Base-by-base conservation (phyloP, 2,113 vertebrate species). In the Empidonax alnorum region DNA sequence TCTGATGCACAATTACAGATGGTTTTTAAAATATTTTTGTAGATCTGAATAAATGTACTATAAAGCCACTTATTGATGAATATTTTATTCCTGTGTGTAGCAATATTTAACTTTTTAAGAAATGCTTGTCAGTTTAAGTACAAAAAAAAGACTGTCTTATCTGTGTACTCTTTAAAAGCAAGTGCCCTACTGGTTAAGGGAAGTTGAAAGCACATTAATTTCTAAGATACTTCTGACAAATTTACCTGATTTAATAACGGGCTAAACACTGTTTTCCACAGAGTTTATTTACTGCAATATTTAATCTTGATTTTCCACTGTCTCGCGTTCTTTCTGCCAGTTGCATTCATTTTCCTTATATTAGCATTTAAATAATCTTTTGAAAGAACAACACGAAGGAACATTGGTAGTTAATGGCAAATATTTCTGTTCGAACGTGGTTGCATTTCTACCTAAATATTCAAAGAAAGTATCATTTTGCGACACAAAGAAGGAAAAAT, bases 321-420 rank as follows among this genome's bases (percentile, higher is more conserved):
- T 49, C 42, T 88, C 2, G 0, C 19, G 15, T 74, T 82, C 67
- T 81, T 91, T 80, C 46, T 83, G 53, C 50, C 22, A 74, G 39
- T 80, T 83, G 10, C 5, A 3, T 77, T 94, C 10, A 67, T 89
- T 93, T 92, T 84, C 85, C 27, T 80, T 69, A 8, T 31, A 41
- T 59, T 89, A 84, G 20, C 44, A 78, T 77, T 92, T 89, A 84
- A 89, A 89, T 72, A 75, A 84, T 77, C 72, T 71, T 84, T 35
- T 28, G 17, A 35, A 67, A 68, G 33, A 52, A 44, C 5, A 47
- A 4, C 28, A 58, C 33, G 67, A 66, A 81, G 37, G 27, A 91
- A 27, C 16, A 23, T n/a, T 42, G 52, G 14, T 82, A 47, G 50
- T 47, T 81, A 75, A 62, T 52, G 44, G 58, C 61, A 52, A 39